A percentile compares a stretch with the other conserved stretches of the same genome.
phyloP scores from a whole-genome alignment of 2,888 invertebrate species.

The Leucoptera coffeella region DNA sequence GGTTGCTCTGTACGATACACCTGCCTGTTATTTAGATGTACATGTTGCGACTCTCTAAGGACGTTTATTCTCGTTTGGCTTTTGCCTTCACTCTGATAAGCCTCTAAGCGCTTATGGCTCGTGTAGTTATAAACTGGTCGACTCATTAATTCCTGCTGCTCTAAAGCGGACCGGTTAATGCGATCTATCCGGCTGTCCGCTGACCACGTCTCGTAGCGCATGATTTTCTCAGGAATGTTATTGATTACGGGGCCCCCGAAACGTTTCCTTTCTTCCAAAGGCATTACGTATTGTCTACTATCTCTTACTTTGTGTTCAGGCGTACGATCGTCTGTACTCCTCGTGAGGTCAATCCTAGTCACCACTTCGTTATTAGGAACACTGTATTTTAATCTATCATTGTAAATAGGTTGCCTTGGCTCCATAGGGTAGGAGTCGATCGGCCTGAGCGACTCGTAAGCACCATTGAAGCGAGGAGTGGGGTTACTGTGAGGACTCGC shows the following conservation, averaged over 20 bases:
- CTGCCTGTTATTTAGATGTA: conserved; percentile 22
- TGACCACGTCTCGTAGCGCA: conserved; percentile 39
- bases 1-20: conserved; percentile 19
- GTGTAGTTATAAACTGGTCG: conserved; percentile 38
- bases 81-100: conserved; percentile 35
- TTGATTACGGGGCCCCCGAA: conserved; percentile 27
- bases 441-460: conserved; percentile 20
- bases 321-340: conserved; percentile 22
- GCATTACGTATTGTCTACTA: conserved; percentile 29
- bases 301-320: conserved; percentile 27
- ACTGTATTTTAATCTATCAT: conserved; percentile 25
- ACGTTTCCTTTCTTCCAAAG: conserved; percentile 43
- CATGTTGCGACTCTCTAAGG: conserved; percentile 23
- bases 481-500: conserved; percentile 10
- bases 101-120: conserved; percentile 36
- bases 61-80: conserved; percentile 13
- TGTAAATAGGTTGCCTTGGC: conserved; percentile 25
- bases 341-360: conserved; percentile 43
- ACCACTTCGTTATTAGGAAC: conserved; percentile 25
- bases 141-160: conserved; percentile 36
- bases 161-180: conserved; percentile 24
- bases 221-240: conserved; percentile 45
- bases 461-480: conserved; percentile 24
- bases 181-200: conserved; percentile 38
- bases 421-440: conserved; percentile 24